phyloP scores from a whole-genome alignment of 2,113 vertebrate species.

The Stegostoma tigrinum region DNA sequence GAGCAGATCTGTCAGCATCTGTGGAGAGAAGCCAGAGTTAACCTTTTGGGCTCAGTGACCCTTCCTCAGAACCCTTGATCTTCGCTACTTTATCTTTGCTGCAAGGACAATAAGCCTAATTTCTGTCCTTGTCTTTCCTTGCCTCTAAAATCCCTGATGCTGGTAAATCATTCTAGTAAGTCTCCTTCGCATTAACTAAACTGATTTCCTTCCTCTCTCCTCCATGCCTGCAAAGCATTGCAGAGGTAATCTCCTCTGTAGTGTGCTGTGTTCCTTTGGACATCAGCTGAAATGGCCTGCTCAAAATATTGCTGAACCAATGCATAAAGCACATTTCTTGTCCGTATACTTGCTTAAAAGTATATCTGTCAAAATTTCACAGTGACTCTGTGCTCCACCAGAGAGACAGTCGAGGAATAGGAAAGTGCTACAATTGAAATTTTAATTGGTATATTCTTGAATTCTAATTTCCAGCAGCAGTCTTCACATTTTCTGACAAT shows the following conservation, averaged over 20 bases:
- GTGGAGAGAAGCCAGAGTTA: too few species aligned
- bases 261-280: neutral
- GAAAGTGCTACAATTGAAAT: neutral
- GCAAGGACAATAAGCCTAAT: too few species aligned
- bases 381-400: neutral
- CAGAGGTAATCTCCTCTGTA: neutral
- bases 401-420: neutral
- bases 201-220: neutral
- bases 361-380: neutral
- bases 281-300: neutral
- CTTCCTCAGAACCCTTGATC: too few species aligned
- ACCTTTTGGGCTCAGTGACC: too few species aligned
- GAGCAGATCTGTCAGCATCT: too few species aligned
- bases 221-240: neutral
- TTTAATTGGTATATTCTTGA: neutral
- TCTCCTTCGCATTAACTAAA: neutral
- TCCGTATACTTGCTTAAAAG: too few species aligned
- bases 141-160: too few species aligned
- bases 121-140: too few species aligned
- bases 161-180: too few species aligned
- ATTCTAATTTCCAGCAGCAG: neutral
- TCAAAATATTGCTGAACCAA: neutral
- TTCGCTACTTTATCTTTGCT: too few species aligned
- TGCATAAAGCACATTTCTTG: too few species aligned
- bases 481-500: neutral